Evolutionary conservation across 2,113 vertebrate species (phyloP).

Genomic region (Xenus cinereus): DNA sequence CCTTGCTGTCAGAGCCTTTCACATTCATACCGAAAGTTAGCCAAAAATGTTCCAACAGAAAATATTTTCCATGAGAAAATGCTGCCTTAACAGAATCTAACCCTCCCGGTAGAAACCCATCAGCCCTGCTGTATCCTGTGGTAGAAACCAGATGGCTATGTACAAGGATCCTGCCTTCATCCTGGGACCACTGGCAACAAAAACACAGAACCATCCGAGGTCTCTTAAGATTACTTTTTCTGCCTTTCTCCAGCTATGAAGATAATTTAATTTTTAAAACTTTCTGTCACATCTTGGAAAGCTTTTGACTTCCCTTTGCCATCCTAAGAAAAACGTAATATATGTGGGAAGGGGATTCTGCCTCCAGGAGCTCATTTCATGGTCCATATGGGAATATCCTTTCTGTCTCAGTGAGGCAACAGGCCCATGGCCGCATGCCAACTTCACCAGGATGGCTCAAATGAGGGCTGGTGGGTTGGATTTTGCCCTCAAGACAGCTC

Average conservation of each 20-base stretch:
- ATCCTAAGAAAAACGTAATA: neutral
- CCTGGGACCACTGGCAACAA: neutral
- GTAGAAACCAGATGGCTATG: neutral
- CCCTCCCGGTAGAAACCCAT: neutral
- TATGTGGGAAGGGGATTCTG: neutral
- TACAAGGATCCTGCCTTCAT: neutral
- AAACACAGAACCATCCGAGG: neutral
- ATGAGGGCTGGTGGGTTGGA: fast-evolving
- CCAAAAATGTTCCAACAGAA: neutral
- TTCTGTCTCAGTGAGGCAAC: neutral
- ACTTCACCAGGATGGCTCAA: neutral
- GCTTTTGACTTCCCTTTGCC: neutral
- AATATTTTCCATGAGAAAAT: slow-evolving; percentile 30
- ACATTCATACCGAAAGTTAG: neutral
- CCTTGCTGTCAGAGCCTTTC: neutral
- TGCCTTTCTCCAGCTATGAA: neutral
- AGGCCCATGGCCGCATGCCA: neutral
- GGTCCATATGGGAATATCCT: neutral
- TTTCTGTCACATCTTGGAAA: neutral
- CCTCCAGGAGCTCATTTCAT: neutral
- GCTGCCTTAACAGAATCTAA: neutral
- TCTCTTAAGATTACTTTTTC: neutral
- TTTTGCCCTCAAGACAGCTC: neutral
- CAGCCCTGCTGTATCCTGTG: neutral
- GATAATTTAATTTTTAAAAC: neutral